Evolutionary conservation across 2,888 invertebrate genomes (phyloP).

Genomic region (Exocentrus adspersus): DNA sequence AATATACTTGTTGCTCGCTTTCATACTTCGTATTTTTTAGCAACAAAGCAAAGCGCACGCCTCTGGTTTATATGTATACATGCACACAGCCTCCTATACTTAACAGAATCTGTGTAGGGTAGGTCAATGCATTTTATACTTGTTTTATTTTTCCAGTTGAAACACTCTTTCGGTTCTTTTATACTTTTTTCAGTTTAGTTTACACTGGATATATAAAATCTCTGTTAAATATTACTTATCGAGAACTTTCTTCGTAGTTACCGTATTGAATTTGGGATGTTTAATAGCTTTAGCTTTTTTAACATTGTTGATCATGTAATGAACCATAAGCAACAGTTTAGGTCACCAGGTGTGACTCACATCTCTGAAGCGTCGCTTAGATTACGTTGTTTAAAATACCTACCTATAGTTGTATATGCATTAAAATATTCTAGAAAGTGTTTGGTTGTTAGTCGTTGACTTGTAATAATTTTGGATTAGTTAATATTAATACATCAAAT

Average conservation of each 20-base stretch:
- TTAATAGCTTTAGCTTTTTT: constrained; percentile 11
- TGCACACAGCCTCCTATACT: constrained; percentile 64
- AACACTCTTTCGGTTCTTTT: constrained; percentile 63
- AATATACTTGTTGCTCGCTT: neutral
- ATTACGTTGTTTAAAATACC: too few species aligned
- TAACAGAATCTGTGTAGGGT: constrained; percentile 65
- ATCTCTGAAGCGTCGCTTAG: constrained; percentile 4
- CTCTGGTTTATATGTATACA: constrained; percentile 61
- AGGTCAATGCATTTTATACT: constrained; percentile 65
- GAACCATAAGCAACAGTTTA: constrained; percentile 23
- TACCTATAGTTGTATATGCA: neutral
- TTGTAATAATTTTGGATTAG: too few species aligned
- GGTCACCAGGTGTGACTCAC: constrained; percentile 29
- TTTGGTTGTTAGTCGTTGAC: neutral
- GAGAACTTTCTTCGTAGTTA: constrained; percentile 40
- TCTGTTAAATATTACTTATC: constrained; percentile 58
- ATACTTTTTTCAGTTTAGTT: constrained; percentile 59
- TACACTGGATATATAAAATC: constrained; percentile 51
- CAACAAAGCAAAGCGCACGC: constrained; percentile 43
- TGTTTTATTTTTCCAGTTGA: constrained; percentile 62
- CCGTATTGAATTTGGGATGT: constrained; percentile 3
- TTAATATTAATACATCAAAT: too few species aligned
- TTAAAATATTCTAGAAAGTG: constrained; percentile 3
- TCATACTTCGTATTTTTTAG: constrained; percentile 4
- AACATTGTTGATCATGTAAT: constrained; percentile 9